These are phyloP conservation scores for Eurytoma adleriae DNA, from an alignment of 2,888 invertebrate genomes.

Conservation along the genomic window DNA sequence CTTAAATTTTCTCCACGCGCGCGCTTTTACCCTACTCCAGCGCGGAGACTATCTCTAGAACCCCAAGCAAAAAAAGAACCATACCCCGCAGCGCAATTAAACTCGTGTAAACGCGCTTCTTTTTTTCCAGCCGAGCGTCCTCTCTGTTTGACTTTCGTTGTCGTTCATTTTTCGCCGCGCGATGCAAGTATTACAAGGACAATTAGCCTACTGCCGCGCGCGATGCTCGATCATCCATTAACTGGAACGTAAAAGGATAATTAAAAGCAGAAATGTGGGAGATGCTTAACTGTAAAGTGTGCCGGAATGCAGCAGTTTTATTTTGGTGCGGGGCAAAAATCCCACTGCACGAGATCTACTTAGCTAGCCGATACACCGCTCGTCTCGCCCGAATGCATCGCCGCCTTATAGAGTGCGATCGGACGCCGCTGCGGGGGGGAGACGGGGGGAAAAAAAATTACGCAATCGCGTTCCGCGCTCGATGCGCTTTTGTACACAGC, in stretches of 20 bases:
- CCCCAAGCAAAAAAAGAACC: too few relatives aligned
- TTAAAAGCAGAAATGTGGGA: constrained; percentile 12
- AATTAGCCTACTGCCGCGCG: constrained; percentile 6
- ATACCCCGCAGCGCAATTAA: too few relatives aligned
- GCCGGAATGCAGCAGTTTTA: constrained; percentile 35
- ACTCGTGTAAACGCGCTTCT: not conserved
- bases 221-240: constrained; percentile 31
- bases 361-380: not conserved
- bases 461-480: too few relatives aligned
- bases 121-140: not conserved
- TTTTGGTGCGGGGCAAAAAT: not conserved
- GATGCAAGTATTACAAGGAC: constrained; percentile 9
- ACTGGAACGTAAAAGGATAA: constrained; percentile 35
- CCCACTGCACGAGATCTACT: not conserved
- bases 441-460: too few relatives aligned
- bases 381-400: not conserved
- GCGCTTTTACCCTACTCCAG: too few relatives aligned
- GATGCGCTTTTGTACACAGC: too few relatives aligned
- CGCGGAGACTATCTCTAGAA: too few relatives aligned
- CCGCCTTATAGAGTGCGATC: too few relatives aligned
- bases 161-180: not conserved
- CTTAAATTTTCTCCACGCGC: too few relatives aligned
- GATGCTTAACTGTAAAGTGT: constrained; percentile 36
- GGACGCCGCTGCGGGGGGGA: too few relatives aligned
- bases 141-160: not conserved